phyloP scores from a whole-genome alignment of 2,888 invertebrate species.

The Parnassius glacialis region DNA sequence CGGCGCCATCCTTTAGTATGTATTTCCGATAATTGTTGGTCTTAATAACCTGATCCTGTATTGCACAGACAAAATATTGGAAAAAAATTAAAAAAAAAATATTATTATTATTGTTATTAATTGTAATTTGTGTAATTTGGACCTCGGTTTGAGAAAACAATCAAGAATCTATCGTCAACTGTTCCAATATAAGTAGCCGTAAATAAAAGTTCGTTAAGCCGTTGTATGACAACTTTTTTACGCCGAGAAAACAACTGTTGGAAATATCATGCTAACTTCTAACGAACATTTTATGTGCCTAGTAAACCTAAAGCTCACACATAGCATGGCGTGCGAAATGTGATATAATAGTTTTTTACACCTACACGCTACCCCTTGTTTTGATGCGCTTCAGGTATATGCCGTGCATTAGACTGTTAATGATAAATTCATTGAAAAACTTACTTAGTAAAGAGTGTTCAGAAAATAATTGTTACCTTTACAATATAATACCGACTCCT shows the following conservation, averaged over 20 bases:
- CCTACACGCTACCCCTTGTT: neutral
- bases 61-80: too few relatives aligned
- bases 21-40: too few relatives aligned
- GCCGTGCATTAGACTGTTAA: neutral
- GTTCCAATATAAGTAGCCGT: too few relatives aligned
- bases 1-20: too few relatives aligned
- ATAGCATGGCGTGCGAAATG: conserved; percentile 14
- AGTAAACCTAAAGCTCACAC: conserved; percentile 2
- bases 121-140: too few relatives aligned
- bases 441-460: neutral
- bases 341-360: conserved; percentile 13
- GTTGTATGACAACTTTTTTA: conserved; percentile 2
- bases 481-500: too few relatives aligned
- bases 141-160: too few relatives aligned
- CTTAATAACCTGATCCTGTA: too few relatives aligned
- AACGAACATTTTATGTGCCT: conserved; percentile 1
- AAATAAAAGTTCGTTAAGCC: neutral
- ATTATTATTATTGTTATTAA: too few relatives aligned
- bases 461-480: too few relatives aligned
- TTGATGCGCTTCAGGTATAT: conserved; percentile 10
- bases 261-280: conserved; percentile 10
- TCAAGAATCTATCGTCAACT: too few relatives aligned
- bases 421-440: conserved; percentile 13
- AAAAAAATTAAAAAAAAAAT: too few relatives aligned
- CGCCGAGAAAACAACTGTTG: conserved; percentile 5